Percentiles rank a stretch among this genome's conserved stretches.
These are phyloP conservation scores for Yponomeuta cagnagella DNA, from an alignment of 2,888 invertebrate species.

Conservation along the genomic window DNA sequence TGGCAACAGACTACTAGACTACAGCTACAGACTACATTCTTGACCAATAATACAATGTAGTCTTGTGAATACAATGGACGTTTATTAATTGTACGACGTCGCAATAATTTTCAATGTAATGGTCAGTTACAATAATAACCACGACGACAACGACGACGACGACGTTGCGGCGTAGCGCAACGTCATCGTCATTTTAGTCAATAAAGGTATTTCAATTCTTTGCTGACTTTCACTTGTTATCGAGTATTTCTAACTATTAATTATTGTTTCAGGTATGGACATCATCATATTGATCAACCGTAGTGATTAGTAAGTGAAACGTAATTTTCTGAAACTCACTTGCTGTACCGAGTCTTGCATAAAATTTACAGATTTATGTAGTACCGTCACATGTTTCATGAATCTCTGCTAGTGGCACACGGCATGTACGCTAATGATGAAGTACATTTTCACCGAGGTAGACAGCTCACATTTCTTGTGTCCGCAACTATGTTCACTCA, in stretches of 20 bases:
- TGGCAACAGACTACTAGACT: too few relatives aligned
- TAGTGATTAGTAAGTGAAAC: background rate
- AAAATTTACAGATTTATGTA: too few relatives aligned
- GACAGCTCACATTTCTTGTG: background rate
- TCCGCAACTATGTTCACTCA: background rate
- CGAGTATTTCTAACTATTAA: background rate
- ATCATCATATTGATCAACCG: background rate
- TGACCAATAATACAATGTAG: too few relatives aligned
- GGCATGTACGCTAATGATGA: too few relatives aligned
- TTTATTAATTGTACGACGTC: background rate
- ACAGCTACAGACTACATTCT: too few relatives aligned
- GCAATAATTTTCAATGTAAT: slow-evolving; percentile 9
- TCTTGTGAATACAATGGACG: background rate
- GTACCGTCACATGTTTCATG: too few relatives aligned
- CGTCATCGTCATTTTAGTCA: background rate
- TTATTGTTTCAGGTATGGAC: background rate
- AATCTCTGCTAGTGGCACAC: too few relatives aligned
- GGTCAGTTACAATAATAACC: slow-evolving; percentile 9
- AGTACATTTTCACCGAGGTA: background rate
- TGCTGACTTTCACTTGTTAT: background rate
- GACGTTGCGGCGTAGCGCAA: background rate
- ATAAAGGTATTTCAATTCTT: background rate
- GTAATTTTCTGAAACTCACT: background rate
- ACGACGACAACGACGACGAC: too few relatives aligned
- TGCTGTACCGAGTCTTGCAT: too few relatives aligned